A percentile compares a stretch with the other conserved stretches of the same genome.
Conservation (phyloP, 1,140 invertebrate genomes). For the Danaus melanippus region DNA sequence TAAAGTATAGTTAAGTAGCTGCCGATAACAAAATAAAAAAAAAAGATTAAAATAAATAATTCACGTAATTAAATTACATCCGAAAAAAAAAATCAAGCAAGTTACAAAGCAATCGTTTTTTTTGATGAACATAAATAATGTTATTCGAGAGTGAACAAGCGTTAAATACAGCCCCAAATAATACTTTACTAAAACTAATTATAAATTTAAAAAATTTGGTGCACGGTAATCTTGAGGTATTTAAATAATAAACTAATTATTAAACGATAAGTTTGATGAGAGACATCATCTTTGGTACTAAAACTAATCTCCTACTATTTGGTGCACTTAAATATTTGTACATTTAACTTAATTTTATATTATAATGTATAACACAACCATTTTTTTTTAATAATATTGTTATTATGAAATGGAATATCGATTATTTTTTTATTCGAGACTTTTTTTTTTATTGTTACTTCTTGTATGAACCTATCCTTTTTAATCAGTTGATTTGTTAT, state of each 20-base stretch:
- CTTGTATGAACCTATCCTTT: too few relatives aligned
- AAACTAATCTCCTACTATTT: conserved; percentile 47
- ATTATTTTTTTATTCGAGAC: too few relatives aligned
- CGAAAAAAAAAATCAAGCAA: conserved; percentile 44
- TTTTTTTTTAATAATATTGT: too few relatives aligned
- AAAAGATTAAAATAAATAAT: conserved; percentile 50
- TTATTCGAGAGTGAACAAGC: conserved; percentile 29
- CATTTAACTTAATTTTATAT: too few relatives aligned
- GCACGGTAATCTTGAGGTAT: conserved; percentile 70
- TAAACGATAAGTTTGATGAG: conserved; percentile 59
- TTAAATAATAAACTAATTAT: conserved; percentile 44
- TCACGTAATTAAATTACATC: conserved; percentile 57
- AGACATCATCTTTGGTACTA: conserved; percentile 66
- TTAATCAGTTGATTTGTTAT: too few relatives aligned
- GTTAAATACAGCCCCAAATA: conserved; percentile 22
- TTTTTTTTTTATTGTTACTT: too few relatives aligned
- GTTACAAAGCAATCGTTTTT: conserved; percentile 62
- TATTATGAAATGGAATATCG: too few relatives aligned
- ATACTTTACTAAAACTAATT: conserved; percentile 36
- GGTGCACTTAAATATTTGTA: conserved; percentile 38
- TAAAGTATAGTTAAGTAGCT: conserved; percentile 63
- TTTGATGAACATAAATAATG: conserved; percentile 14
- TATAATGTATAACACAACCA: too few relatives aligned
- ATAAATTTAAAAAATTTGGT: conserved; percentile 50
- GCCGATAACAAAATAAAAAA: conserved; percentile 62